Base-by-base conservation (phyloP, 2,797 vertebrate species). In the Lacerta bilineata region DNA sequence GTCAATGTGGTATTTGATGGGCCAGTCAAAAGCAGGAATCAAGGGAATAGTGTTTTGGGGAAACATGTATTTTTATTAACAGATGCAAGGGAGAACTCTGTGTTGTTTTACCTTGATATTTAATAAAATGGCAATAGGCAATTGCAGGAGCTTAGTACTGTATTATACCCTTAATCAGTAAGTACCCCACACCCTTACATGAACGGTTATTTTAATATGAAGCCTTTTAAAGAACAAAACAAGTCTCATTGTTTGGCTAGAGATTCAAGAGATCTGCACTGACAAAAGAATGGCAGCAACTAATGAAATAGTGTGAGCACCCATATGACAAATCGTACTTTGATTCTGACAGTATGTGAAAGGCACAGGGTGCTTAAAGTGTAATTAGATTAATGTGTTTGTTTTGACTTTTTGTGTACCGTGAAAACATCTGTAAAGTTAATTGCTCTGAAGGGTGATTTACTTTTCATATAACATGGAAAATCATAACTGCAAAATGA, bases 331-430 rank as follows among this genome's bases (percentile, higher is more conserved):
- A 87, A 15, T 64, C 80, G 77, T 89, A 41, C 88, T 92, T 94
- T 79, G 75, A 10, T 81, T 77, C 36, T 0, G 0, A 64, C 0
- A 0, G 43, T 41, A 85, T 91, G 87, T 88, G 0, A 7, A 94
- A 92, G 92, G 90, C 92, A 91, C 86, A 89, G 92, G 94, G 87
- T 91, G 88, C 91, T 94, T 93, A 92, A 94, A 90, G 87, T 93
- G 94, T 93, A 94, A 94, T 96, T 95, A 95, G 94, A 95, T 94
- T 95, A 94, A 95, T 93, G 89, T 94, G 89, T 94, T 94, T 88
- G 23, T 93, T 95, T 94, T 93, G 85, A 93, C 83, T 93, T 91
- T 92, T 95, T 92, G 84, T 41, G 46, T 89, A 89, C 92, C 92
- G 92, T 88, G 89, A 91, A 85, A 91, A 90, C 84, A 92, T 93